Conservation (phyloP, 92 coral and sea anemone genomes). For the Epizoanthus stellaris region DNA sequence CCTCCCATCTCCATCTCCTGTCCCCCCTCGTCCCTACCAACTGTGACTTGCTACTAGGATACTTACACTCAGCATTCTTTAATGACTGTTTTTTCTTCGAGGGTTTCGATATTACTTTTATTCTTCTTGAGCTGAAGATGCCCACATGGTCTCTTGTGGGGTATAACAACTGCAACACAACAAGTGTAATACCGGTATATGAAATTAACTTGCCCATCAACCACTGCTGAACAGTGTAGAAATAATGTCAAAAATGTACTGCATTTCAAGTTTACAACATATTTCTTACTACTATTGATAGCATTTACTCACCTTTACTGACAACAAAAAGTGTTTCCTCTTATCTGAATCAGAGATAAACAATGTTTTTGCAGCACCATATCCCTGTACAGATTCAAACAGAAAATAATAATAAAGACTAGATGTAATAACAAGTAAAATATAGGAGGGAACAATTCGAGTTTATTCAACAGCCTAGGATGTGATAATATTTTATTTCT, state of each 20-base stretch:
- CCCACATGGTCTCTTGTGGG: slow-evolving; percentile 97
- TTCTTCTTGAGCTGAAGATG: slow-evolving; percentile 93
- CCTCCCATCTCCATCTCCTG: not conserved
- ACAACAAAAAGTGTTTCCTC: slow-evolving; percentile 95
- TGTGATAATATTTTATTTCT: too few species aligned
- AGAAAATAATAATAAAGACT: not conserved
- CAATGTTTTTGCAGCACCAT: slow-evolving; percentile 98
- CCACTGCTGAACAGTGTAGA: not conserved
- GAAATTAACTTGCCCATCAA: not conserved
- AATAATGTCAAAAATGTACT: not conserved
- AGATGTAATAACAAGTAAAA: not conserved
- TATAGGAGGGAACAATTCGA: too few species aligned
- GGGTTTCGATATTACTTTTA: slow-evolving; percentile 98
- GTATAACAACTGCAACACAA: slow-evolving; percentile 73
- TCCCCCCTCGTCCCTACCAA: not conserved
- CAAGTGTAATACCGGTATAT: slow-evolving; percentile 3
- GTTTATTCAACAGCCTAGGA: too few species aligned
- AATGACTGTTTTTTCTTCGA: slow-evolving; percentile 97
- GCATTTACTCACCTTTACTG: slow-evolving; percentile 79
- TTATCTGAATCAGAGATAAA: slow-evolving; percentile 98
- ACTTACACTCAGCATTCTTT: slow-evolving; percentile 98
- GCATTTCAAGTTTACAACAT: not conserved
- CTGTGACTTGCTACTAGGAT: too few species aligned
- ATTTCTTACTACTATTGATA: not conserved
- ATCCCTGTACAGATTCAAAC: slow-evolving; percentile 66